Evolutionary conservation across 2,113 vertebrate species (phyloP), one percentile per base, ranked within the genome.

Genomic region (Apeltes quadracus): DNA sequence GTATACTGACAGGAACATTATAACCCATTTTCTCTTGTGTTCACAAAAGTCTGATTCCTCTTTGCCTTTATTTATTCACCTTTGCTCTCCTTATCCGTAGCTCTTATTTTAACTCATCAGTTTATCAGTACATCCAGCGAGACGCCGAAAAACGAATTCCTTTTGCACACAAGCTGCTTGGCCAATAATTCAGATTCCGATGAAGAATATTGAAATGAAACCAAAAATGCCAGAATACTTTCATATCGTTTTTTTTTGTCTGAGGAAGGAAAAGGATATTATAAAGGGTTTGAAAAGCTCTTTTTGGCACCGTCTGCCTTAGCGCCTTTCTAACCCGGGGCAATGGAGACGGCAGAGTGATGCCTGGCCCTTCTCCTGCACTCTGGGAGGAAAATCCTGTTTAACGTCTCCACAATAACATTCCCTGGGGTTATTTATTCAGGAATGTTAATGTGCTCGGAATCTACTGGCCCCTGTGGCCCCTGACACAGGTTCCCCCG

Each of bases 371-470:
- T 74, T 87, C 85, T 89, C 87, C 53, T 62, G 90, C 76, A 75
- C 70, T 74, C 72, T 32, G 44, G 66, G 53, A 88, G 83, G 81
- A 91, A 91, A 87, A 88, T 85, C 83, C 85, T 89, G 88, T 87
- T 91, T 84, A 91, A 86, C 66, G 78, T 91, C 84, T 80, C 76
- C 83, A 86, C 83, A 88, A 77, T 81, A 86, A 85, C 78, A 82
- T 80, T 89, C 81, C 87, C 84, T 61, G 69, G 76, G 87, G 84
- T 85, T 91, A 85, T 91, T 91, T 92, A 87, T 84, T 88, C 82
- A 80, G 85, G 92, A 91, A 91, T 89, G 85, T 89, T 89, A 91
- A 90, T 90, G 86, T 88, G 80, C 86, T 85, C 82, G 75, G 85
- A 85, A 72, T 71, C 79, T 43, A 51, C 70, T 74, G 78, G 81